Percentiles rank a stretch among this genome's conserved stretches.
Conservation (phyloP, 2,797 vertebrate genomes). For the Pogoniulus pusillus region DNA sequence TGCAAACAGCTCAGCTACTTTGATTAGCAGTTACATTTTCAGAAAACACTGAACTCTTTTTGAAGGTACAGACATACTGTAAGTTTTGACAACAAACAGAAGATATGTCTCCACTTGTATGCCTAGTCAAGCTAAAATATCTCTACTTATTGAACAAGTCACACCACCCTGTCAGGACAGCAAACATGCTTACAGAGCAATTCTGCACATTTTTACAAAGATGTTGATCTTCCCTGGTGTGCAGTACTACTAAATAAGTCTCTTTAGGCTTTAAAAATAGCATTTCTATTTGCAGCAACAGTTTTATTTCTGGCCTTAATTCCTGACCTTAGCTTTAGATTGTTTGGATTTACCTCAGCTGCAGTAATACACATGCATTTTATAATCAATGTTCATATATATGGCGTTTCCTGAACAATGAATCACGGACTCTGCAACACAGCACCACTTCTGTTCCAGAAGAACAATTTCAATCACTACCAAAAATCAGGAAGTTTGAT, state of each 20-base stretch:
- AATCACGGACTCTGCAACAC: not conserved
- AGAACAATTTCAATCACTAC: not conserved
- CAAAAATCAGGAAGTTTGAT: not conserved
- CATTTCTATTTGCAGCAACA: not conserved
- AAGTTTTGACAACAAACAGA: not conserved
- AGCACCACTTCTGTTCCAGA: not conserved
- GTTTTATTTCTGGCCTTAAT: not conserved
- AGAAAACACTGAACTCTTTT: too few relatives aligned
- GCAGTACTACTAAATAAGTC: not conserved
- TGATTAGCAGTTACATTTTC: too few relatives aligned
- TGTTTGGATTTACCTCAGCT: not conserved
- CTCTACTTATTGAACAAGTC: not conserved
- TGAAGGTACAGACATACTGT: too few relatives aligned
- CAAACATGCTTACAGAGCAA: not conserved
- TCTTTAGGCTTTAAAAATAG: not conserved
- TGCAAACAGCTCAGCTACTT: rapidly evolving
- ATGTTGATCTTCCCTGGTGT: rapidly evolving
- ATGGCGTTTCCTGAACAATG: not conserved
- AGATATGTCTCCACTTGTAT: not conserved
- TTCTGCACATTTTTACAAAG: not conserved
- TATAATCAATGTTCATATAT: not conserved
- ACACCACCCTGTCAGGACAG: not conserved
- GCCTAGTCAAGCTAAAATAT: not conserved
- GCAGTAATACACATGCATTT: not conserved
- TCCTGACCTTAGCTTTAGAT: too few relatives aligned